Conservation (phyloP, 2,113 vertebrate genomes). For the Oenanthe oenanthe region DNA sequence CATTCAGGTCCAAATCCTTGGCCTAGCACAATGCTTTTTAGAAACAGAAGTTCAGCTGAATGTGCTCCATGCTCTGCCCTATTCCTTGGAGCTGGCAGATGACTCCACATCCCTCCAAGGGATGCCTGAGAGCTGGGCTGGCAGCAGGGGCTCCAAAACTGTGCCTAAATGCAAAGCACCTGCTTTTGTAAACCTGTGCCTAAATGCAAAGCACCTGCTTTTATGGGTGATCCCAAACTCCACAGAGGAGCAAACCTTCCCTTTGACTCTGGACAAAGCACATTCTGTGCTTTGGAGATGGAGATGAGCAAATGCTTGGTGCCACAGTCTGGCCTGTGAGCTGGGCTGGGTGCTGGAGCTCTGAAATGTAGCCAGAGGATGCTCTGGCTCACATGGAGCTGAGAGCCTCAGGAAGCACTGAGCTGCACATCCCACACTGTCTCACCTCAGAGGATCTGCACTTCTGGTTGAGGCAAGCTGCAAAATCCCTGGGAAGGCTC, state of each 20-base stretch:
- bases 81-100: background rate
- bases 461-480: background rate
- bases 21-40: slow-evolving; percentile 73
- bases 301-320: background rate
- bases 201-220: slow-evolving; percentile 50
- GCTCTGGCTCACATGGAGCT: accelerated
- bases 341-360: background rate
- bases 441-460: background rate
- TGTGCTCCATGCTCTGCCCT: slow-evolving; percentile 38
- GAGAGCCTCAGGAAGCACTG: background rate
- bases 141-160: slow-evolving; percentile 44
- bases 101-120: slow-evolving; percentile 25
- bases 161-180: slow-evolving; percentile 44
- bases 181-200: slow-evolving; percentile 56
- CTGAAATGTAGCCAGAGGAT: background rate
- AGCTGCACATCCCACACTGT: background rate
- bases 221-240: slow-evolving; percentile 8
- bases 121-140: slow-evolving; percentile 13
- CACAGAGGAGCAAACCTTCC: background rate
- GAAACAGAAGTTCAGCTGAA: slow-evolving; percentile 68
- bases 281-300: background rate
- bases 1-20: slow-evolving; percentile 75
- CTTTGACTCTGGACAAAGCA: background rate
- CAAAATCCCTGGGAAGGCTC: background rate
- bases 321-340: background rate